Conservation (phyloP, 2,113 vertebrate species). For the Phaethornis superciliosus region DNA sequence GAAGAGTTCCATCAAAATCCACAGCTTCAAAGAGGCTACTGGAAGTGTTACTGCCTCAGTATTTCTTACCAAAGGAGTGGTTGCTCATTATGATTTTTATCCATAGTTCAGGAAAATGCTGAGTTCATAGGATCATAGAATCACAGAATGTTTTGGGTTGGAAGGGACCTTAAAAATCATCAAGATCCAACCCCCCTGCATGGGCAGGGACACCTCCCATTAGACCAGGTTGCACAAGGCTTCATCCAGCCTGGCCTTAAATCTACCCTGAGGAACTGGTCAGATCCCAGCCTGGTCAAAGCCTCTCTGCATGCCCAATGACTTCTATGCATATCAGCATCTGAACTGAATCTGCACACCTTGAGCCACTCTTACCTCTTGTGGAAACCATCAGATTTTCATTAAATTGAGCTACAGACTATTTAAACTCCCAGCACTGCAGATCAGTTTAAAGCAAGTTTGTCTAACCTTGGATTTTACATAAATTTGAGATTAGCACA, state of each 20-base stretch:
- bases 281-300: not conserved
- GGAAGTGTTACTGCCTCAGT: not conserved
- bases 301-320: not conserved
- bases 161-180: no score
- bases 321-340: not conserved
- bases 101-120: not conserved
- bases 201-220: no score
- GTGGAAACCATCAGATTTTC: not conserved
- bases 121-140: not conserved
- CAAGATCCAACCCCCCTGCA: no score
- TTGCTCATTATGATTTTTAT: conserved; percentile 12
- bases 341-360: not conserved
- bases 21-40: not conserved
- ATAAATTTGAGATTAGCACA: not conserved
- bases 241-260: not conserved
- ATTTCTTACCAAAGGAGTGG: not conserved
- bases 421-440: not conserved
- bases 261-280: not conserved
- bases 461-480: not conserved
- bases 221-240: no score
- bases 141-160: no score
- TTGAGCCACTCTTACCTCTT: not conserved
- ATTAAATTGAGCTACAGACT: not conserved
- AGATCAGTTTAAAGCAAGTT: not conserved
- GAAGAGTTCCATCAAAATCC: not conserved